Evolutionary conservation across 1,140 invertebrate genomes (phyloP), one percentile per base, ranked within the genome.

Genomic region (Drosophila virilis): DNA sequence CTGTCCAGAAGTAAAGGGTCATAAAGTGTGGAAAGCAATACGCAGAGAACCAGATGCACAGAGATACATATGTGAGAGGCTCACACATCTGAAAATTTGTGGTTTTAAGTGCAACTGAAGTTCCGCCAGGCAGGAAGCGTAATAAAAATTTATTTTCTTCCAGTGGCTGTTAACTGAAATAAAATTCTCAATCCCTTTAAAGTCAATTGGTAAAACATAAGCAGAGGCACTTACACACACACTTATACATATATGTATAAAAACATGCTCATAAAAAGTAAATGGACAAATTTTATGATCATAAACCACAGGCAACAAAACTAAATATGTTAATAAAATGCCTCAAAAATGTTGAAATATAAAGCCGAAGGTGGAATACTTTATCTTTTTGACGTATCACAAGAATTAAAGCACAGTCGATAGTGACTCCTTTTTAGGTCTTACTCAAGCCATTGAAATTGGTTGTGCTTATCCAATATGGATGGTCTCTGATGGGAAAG

Each of bases 201-300:
- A 55, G 57, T 58, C 55, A 62, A 74, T 69, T 74, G 66, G 45
- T 62, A 62, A 57, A 50, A 43, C 58, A 74, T 69, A 69, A 74
- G 58, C 48, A 59, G 38, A 45, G 33, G n/a, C 48, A 38, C 22
- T 48, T 6, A 46, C 51, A 60, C 28, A 45, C 6, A 22, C 10
- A 52, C 33, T 22, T 22, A 22, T 22, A 51, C 17, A 58, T 22
- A 51, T 17, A 58, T 50, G 13, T 33, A 45, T 28, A 28, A 4
- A 28, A 28, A 28, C 50, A 32, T 13, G 10, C 13, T 8, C 8
- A 37, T 45, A 54, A 52, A 54, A 70, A 62, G 60, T 60, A 60
- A 37, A 69, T 73, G 58, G 57, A 35, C 52, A 52, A 69, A 60
- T 69, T 76, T 66, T 69, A 73, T 77, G 57, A 40, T 74, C 80